Percentiles rank a stretch among this genome's conserved stretches.
Conservation (phyloP, 2,888 invertebrate species). For the Odontothrips loti region DNA sequence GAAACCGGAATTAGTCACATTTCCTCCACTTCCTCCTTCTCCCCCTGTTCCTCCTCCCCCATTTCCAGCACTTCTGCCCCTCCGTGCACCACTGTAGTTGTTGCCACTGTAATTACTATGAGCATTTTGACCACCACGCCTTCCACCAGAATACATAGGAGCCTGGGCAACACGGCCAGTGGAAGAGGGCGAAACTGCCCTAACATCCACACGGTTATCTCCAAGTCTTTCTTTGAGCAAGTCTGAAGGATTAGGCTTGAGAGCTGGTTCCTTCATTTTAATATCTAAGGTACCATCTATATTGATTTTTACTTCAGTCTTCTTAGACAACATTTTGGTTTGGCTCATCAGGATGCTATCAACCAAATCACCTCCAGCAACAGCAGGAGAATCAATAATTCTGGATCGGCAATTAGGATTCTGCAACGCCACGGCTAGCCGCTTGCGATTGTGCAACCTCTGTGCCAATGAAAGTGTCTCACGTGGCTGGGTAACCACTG, state of each 20-base stretch:
- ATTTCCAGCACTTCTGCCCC: constrained; percentile 15
- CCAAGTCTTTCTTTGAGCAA: constrained; percentile 34
- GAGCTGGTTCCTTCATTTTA: constrained; percentile 31
- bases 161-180: constrained; percentile 46
- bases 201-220: constrained; percentile 33
- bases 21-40: neutral
- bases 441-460: constrained; percentile 35
- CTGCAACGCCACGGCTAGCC: constrained; percentile 34
- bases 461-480: constrained; percentile 42
- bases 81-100: constrained; percentile 30
- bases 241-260: constrained; percentile 29
- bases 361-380: constrained; percentile 54
- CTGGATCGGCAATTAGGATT: constrained; percentile 31
- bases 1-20: neutral
- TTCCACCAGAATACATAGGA: constrained; percentile 60
- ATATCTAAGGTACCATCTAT: constrained; percentile 61
- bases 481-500: constrained; percentile 42
- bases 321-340: constrained; percentile 63
- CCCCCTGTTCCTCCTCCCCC: constrained; percentile 26
- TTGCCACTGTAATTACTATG: constrained; percentile 24
- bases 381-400: constrained; percentile 33
- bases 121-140: constrained; percentile 23
- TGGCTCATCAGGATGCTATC: constrained; percentile 67
- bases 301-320: constrained; percentile 55
- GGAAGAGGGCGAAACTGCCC: constrained; percentile 29